These are phyloP conservation scores for Tragelaphus strepsiceros DNA, from an alignment of 2,113 vertebrate genomes.

Conservation along the genomic window DNA sequence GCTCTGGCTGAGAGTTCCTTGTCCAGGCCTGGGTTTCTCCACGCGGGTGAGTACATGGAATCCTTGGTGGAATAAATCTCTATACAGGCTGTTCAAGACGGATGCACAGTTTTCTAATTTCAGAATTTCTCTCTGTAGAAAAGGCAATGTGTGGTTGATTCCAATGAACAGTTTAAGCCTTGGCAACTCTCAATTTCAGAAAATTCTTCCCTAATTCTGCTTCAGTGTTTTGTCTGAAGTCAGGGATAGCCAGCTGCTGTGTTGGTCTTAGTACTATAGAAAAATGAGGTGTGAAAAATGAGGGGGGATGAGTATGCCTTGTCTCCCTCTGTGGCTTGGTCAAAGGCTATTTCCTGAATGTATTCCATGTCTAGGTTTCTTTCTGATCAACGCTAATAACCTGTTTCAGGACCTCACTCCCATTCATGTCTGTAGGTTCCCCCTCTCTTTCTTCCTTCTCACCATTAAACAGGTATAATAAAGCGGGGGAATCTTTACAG, in stretches of 20 bases:
- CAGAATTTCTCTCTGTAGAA: neutral
- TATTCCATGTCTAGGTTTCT: neutral
- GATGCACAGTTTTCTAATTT: neutral
- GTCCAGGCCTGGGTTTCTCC: neutral
- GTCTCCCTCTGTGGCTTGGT: neutral
- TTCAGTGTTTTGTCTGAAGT: neutral
- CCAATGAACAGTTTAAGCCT: neutral
- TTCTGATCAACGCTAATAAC: neutral
- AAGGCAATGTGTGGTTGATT: neutral
- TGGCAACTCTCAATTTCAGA: neutral
- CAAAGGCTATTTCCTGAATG: neutral
- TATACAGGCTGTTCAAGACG: neutral
- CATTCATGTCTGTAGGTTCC: neutral
- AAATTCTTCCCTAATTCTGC: neutral
- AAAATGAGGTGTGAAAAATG: rapidly evolving
- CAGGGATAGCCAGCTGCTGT: neutral
- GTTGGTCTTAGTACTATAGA: neutral
- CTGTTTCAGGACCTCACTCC: neutral
- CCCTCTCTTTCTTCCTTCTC: conserved; percentile 19
- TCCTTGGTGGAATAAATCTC: neutral
- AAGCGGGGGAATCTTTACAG: conserved; percentile 75
- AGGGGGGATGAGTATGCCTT: neutral
- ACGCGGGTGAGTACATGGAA: too few relatives aligned
- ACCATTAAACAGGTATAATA: conserved; percentile 70
- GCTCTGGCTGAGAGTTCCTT: neutral